Evolutionary conservation across 2,113 vertebrate species (phyloP).

Genomic region (Chinchilla lanigera): DNA sequence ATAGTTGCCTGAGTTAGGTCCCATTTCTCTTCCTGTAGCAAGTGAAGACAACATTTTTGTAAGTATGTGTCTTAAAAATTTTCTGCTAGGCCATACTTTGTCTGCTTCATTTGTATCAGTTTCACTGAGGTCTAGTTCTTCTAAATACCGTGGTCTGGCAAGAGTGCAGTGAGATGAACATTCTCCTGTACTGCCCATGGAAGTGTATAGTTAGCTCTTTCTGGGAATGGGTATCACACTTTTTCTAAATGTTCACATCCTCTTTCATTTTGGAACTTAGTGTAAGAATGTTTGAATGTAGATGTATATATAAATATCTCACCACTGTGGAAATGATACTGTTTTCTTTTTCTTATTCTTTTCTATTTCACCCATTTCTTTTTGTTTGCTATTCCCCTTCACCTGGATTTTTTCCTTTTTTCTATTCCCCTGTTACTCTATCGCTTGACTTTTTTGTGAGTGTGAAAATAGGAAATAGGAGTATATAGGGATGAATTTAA

Average conservation of each 20-base stretch:
- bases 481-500: not conserved
- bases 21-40: not conserved
- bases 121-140: conserved; percentile 8
- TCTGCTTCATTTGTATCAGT: not conserved
- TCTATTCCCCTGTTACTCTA: not conserved
- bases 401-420: not conserved
- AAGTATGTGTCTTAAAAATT: not conserved
- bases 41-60: conserved; percentile 15
- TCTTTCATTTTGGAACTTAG: conserved; percentile 40
- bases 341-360: not conserved
- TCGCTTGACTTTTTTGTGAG: conserved; percentile 27
- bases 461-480: not conserved
- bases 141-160: not conserved
- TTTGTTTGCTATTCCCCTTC: not conserved
- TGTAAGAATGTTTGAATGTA: not conserved
- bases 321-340: not conserved
- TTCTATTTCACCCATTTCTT: not conserved
- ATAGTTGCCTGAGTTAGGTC: not conserved
- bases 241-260: not conserved
- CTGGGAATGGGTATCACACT: not conserved
- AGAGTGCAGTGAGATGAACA: not conserved
- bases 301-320: not conserved
- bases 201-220: not conserved
- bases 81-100: not conserved
- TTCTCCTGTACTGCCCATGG: not conserved